These are phyloP conservation scores for Neosalanx taihuensis DNA, from an alignment of 2,797 vertebrate species.

Conservation along the genomic window DNA sequence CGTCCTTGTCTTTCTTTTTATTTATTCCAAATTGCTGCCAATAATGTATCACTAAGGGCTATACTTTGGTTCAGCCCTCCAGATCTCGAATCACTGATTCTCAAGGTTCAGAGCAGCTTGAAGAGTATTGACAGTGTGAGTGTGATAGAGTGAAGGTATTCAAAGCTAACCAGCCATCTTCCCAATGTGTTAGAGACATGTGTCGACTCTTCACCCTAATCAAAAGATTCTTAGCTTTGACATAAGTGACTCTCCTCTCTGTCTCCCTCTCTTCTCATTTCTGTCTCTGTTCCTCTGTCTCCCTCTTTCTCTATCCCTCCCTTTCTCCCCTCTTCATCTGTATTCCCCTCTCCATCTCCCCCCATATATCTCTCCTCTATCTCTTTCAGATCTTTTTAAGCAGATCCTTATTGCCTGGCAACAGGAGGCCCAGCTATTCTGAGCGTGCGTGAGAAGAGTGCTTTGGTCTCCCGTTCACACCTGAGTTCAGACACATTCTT, in stretches of 20 bases:
- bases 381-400: conserved; percentile 35
- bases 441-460: conserved; percentile 42
- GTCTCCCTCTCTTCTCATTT: conserved; percentile 3
- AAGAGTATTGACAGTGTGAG: too few relatives aligned
- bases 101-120: background rate
- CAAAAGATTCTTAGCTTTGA: background rate
- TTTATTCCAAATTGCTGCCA: too few relatives aligned
- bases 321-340: background rate
- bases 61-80: too few relatives aligned
- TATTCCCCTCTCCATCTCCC: conserved; percentile 4
- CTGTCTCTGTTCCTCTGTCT: conserved; percentile 5
- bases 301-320: conserved; percentile 10
- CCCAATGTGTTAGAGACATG: too few relatives aligned
- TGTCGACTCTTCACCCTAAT: too few relatives aligned
- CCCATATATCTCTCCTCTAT: background rate
- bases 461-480: conserved; percentile 44
- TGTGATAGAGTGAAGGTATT: too few relatives aligned
- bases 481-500: conserved; percentile 54
- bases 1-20: too few relatives aligned
- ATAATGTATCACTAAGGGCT: too few relatives aligned
- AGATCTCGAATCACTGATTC: conserved; percentile 1
- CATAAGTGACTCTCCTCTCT: background rate
- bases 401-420: conserved; percentile 60
- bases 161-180: too few relatives aligned
- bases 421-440: conserved; percentile 63